Conservation (phyloP, 2,888 invertebrate species). For the Torymus tubicola region DNA sequence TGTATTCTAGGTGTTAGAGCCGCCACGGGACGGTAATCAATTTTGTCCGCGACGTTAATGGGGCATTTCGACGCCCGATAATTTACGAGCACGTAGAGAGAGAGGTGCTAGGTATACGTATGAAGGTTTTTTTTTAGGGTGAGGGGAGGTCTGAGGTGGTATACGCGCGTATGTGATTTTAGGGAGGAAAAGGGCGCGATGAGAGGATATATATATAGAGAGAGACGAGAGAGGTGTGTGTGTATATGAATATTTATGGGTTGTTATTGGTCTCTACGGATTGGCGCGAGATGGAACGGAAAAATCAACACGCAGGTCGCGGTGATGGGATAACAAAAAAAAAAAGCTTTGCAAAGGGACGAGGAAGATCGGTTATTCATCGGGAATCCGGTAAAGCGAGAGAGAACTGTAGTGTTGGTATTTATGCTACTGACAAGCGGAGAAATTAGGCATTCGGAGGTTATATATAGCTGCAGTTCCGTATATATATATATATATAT, state of each 20-base stretch:
- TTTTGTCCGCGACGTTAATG: slow-evolving; percentile 46
- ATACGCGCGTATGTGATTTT: not conserved
- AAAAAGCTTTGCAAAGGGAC: too few species aligned
- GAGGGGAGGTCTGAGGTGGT: not conserved
- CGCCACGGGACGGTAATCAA: slow-evolving; percentile 34
- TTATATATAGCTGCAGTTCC: too few species aligned
- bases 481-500: too few species aligned
- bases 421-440: too few species aligned
- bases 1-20: not conserved
- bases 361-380: too few species aligned
- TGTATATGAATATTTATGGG: slow-evolving; percentile 11
- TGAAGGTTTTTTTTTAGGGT: not conserved
- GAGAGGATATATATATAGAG: too few species aligned
- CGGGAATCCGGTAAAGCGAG: too few species aligned
- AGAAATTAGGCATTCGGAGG: too few species aligned
- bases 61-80: slow-evolving; percentile 45
- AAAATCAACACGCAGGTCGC: not conserved
- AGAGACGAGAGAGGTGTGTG: not conserved
- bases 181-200: too few species aligned
- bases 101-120: not conserved
- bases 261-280: not conserved
- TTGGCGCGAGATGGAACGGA: not conserved
- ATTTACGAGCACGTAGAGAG: slow-evolving; percentile 13
- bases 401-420: too few species aligned
- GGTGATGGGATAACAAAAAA: too few species aligned